Evolutionary conservation across 2,797 vertebrate genomes (phyloP).

Genomic region (Argya squamiceps): DNA sequence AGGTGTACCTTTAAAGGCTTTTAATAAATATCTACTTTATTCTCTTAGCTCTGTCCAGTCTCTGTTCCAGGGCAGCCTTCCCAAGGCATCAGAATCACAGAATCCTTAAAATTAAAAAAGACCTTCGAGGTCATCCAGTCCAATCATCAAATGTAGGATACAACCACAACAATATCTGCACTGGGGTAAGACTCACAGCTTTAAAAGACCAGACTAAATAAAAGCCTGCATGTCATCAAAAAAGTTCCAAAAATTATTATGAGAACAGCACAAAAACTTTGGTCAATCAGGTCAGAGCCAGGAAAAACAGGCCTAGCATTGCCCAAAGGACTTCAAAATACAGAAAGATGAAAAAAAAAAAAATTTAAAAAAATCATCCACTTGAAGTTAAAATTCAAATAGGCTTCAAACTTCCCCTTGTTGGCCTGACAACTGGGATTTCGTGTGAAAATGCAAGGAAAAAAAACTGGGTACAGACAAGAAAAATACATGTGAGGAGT

Average conservation of each 20-base stretch:
- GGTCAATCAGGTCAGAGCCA: background rate
- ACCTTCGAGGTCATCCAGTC: background rate
- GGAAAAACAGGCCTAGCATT: background rate
- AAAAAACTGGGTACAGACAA: background rate
- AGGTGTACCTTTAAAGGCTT: background rate
- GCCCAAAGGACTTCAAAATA: background rate
- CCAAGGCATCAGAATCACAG: background rate
- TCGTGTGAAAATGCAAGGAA: background rate
- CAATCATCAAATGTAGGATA: background rate
- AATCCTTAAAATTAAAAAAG: background rate
- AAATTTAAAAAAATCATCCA: background rate
- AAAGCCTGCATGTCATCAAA: background rate
- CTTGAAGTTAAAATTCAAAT: background rate
- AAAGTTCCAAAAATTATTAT: background rate
- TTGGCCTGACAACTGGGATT: background rate
- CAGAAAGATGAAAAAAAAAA: background rate
- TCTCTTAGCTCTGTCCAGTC: background rate
- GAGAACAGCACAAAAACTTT: background rate
- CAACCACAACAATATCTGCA: background rate
- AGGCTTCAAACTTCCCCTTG: background rate
- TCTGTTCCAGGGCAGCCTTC: background rate
- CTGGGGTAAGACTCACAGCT: rapidly evolving
- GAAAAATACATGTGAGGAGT: background rate
- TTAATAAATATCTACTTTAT: background rate
- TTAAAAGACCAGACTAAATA: background rate